Evolutionary conservation across 1,140 invertebrate genomes (phyloP), one percentile per base, ranked within the genome.

Genomic region (Phthorimaea operculella): DNA sequence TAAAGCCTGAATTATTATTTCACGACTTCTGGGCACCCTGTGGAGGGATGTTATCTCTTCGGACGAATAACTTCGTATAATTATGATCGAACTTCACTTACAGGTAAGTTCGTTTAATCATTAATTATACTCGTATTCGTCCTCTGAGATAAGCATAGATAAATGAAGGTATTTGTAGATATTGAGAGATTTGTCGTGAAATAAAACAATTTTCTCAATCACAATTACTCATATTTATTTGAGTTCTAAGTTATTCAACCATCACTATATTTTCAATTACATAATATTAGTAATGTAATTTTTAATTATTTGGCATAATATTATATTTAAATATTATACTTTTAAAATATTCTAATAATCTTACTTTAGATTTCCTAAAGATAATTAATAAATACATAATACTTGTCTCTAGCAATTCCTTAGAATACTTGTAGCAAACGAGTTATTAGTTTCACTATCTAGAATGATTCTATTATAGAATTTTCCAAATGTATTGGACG

Each of bases 401-500:
- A 28, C 5, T 47, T 47, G 12, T 47, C 8, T 47, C 5, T 33
- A n/a, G 11, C 45, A 50, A 50, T 50, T 50, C 11, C 21, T 50
- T n/a, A 50, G 11, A 4, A 50, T 50, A 28, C 10, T 33, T 33
- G 9, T 50, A 8, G 17, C 48, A 50, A 50, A 50, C 7, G 48
- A 50, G 21, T 50, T 18, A 47, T 47, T 16, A 48, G 9, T 18
- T 50, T 21, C 5, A 14, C 17, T 10, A 44, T 54, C 52, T 45
- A 28, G 4, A 28, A 21, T 28, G 7, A 45, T 4, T 45, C 42
- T 18, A 10, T 54, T 45, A 54, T 68, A 68, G 42, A 65, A 63
- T 44, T 42, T 54, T 21, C 39, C 57, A 34, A 68, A 68, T 0
- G 59, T 56, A 16, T 60, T 44, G 0, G 63, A 65, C 0, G 12